These are phyloP conservation scores for Xerus inauris DNA, from an alignment of 2,113 vertebrate species.

Conservation along the genomic window DNA sequence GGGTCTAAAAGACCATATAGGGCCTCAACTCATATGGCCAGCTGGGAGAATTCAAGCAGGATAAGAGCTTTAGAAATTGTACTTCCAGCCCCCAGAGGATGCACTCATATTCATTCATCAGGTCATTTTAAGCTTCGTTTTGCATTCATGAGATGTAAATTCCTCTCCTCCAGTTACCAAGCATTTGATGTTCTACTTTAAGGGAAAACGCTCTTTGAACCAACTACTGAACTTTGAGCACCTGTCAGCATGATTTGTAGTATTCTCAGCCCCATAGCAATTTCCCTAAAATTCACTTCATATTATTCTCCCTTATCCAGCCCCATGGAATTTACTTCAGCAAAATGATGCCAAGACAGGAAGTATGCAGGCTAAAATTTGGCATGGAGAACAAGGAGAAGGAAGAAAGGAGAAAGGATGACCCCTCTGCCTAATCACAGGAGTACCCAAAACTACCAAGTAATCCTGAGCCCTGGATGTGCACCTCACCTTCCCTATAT, in stretches of 20 bases:
- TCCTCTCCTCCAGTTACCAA: slow-evolving; percentile 22
- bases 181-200: slow-evolving; percentile 55
- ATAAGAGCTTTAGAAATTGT: neutral
- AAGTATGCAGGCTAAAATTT: neutral
- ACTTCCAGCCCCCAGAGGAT: neutral
- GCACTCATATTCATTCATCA: neutral
- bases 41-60: neutral
- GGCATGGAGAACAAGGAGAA: neutral
- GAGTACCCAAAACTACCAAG: neutral
- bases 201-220: slow-evolving; percentile 40
- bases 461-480: neutral
- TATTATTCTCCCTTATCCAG: neutral
- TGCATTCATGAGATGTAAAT: slow-evolving; percentile 68
- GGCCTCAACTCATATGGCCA: neutral
- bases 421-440: neutral
- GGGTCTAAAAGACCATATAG: neutral
- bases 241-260: slow-evolving; percentile 55
- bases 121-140: neutral
- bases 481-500: neutral
- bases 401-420: no score
- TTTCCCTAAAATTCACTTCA: slow-evolving; percentile 47
- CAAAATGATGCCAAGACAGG: slow-evolving; percentile 35
- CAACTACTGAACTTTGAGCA: neutral
- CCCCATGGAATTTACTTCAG: slow-evolving; percentile 13
- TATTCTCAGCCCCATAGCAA: neutral